Evolutionary conservation across 2,113 vertebrate genomes (phyloP).

Genomic region (Tenebrosternarchus preto): DNA sequence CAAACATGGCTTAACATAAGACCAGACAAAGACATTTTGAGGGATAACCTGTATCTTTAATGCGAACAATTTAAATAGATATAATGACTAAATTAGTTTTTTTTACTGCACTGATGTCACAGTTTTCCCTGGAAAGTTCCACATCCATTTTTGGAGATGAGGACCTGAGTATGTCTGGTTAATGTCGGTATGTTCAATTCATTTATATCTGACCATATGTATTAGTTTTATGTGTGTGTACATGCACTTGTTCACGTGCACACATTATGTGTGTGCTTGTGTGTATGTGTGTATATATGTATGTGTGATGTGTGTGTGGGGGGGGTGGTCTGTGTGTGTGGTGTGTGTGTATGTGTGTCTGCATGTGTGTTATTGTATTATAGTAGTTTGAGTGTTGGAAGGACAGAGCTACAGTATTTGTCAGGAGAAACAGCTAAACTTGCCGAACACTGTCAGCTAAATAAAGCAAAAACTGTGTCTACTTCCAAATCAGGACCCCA

Average conservation of each 20-base stretch:
- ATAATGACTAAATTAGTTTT: neutral
- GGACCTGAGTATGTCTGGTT: neutral
- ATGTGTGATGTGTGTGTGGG: too few species aligned
- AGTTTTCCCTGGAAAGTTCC: conserved; percentile 8
- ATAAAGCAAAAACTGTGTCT: conserved; percentile 16
- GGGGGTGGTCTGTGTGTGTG: too few species aligned
- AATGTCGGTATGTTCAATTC: neutral
- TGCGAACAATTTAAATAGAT: neutral
- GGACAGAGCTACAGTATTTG: neutral
- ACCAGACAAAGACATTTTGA: neutral
- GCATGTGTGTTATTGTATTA: too few species aligned
- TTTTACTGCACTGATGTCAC: neutral
- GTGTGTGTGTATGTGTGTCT: too few species aligned
- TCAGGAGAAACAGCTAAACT: conserved; percentile 23
- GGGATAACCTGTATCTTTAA: neutral
- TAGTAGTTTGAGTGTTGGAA: conserved; percentile 16
- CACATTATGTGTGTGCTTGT: too few species aligned
- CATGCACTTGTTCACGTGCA: too few species aligned
- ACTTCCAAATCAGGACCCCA: neutral
- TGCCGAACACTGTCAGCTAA: conserved; percentile 30
- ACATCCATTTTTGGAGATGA: neutral
- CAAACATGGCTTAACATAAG: too few species aligned
- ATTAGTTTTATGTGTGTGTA: too few species aligned
- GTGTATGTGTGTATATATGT: too few species aligned
- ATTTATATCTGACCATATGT: neutral